Evolutionary conservation across 2,113 vertebrate genomes (phyloP).

Genomic region (Phaetusa simplex): DNA sequence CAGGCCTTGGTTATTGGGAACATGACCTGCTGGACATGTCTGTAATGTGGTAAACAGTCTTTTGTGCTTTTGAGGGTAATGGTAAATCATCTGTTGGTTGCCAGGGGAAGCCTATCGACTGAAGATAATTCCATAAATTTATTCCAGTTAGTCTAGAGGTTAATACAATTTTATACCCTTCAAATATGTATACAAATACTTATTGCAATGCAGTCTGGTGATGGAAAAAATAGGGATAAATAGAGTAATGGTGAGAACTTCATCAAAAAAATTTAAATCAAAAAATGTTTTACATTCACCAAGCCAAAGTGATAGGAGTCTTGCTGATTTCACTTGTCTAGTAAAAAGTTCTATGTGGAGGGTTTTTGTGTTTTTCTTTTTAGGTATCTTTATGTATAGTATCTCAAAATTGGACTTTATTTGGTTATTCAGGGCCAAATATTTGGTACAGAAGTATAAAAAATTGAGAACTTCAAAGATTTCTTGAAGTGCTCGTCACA

Average conservation of each 20-base stretch:
- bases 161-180: neutral
- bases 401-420: neutral
- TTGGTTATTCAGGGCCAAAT: neutral
- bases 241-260: neutral
- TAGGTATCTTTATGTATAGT: neutral
- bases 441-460: neutral
- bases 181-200: neutral
- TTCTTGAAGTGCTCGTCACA: accelerated
- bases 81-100: neutral
- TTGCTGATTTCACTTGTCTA: neutral
- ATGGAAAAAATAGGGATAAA: neutral
- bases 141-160: neutral
- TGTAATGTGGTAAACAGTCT: neutral
- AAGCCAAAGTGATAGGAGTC: neutral
- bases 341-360: neutral
- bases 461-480: neutral
- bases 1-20: neutral
- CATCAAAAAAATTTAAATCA: neutral
- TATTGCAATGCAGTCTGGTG: neutral
- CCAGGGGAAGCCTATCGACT: neutral
- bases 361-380: neutral
- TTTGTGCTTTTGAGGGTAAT: neutral
- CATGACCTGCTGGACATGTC: neutral
- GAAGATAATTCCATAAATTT: neutral
- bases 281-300: neutral